Conservation (phyloP, 1,140 invertebrate species). For the fruit fly (Drosophila melanogaster) region DNA sequence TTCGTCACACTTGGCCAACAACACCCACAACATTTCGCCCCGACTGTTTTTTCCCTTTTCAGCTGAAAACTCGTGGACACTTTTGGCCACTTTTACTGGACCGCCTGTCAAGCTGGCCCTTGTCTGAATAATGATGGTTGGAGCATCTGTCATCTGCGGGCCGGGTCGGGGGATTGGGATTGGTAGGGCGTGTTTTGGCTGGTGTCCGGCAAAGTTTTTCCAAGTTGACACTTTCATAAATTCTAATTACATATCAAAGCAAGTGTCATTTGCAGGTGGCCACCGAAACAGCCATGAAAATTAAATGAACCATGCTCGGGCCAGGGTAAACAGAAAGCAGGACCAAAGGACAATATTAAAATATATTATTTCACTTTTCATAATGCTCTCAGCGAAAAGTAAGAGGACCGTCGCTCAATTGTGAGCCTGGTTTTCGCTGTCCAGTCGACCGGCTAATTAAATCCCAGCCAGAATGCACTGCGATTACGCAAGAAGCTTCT, state of each 20-base stretch:
- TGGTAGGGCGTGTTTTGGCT: not conserved
- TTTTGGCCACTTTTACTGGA: slow-evolving; percentile 29
- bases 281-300: slow-evolving; percentile 29
- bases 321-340: not conserved
- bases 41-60: not conserved
- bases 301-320: slow-evolving; percentile 55
- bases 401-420: slow-evolving; percentile 31
- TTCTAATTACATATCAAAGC: slow-evolving; percentile 73
- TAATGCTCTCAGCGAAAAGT: not conserved
- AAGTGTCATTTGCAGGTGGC: slow-evolving; percentile 55
- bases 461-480: slow-evolving; percentile 37
- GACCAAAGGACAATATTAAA: slow-evolving; percentile 19
- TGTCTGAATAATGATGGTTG: slow-evolving; percentile 46
- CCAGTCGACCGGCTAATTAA: slow-evolving; percentile 48
- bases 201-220: slow-evolving; percentile 47
- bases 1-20: not conserved
- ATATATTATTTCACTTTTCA: slow-evolving; percentile 45
- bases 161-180: not conserved
- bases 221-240: slow-evolving; percentile 68
- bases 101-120: slow-evolving; percentile 15
- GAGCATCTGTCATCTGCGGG: slow-evolving; percentile 3
- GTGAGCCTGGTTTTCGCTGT: slow-evolving; percentile 32
- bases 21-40: not conserved
- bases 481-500: slow-evolving; percentile 56
- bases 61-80: slow-evolving; percentile 13